Conservation (phyloP, 2,113 vertebrate species). For the Copsychus sechellarum region DNA sequence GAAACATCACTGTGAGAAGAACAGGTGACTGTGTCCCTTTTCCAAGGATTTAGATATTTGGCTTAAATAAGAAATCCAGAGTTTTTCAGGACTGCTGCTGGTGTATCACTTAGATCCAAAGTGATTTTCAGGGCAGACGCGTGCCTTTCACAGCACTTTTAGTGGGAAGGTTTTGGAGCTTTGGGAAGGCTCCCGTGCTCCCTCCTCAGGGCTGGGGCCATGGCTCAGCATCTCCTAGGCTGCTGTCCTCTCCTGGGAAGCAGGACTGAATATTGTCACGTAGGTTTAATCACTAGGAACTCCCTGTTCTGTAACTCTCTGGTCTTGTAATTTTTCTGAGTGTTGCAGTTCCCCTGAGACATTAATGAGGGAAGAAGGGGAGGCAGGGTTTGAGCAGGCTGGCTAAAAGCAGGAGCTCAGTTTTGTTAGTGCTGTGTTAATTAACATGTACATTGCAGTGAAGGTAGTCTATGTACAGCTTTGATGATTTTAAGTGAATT, state of each 20-base stretch:
- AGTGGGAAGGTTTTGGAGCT: background rate
- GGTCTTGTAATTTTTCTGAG: background rate
- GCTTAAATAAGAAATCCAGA: background rate
- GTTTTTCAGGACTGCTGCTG: background rate
- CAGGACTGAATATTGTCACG: background rate
- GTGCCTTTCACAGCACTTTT: background rate
- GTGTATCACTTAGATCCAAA: background rate
- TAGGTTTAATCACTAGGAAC: background rate
- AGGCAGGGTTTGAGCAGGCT: background rate
- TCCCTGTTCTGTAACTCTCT: background rate
- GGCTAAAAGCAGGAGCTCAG: background rate
- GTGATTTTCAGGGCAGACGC: fast-evolving
- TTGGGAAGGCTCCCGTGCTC: background rate
- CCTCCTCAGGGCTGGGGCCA: background rate
- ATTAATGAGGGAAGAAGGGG: background rate
- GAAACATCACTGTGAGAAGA: background rate
- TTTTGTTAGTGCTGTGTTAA: background rate
- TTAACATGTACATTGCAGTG: fast-evolving
- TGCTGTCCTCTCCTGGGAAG: background rate
- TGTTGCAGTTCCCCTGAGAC: background rate
- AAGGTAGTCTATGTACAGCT: background rate
- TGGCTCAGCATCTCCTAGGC: background rate
- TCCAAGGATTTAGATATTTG: background rate
- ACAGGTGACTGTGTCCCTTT: background rate
- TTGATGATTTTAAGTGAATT: background rate